Evolutionary conservation across 2,113 vertebrate genomes (phyloP).

Genomic region (Thalassarche chlororhynchos): DNA sequence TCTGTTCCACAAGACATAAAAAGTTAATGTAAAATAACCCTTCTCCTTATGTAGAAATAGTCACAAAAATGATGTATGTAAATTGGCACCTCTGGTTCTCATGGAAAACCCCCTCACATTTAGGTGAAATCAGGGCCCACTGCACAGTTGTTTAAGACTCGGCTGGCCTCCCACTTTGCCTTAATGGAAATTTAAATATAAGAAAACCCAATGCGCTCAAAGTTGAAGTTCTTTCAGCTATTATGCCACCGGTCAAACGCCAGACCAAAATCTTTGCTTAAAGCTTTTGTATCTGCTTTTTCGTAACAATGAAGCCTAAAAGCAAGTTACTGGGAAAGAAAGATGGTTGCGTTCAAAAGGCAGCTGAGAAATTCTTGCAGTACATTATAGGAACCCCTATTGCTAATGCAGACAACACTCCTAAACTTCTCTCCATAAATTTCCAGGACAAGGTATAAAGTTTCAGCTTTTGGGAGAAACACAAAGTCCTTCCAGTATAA

Average conservation of each 20-base stretch:
- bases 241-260: background rate
- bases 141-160: background rate
- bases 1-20: background rate
- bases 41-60: background rate
- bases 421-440: accelerated
- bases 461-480: background rate
- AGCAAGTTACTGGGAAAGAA: background rate
- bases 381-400: accelerated
- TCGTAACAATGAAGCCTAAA: background rate
- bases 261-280: background rate
- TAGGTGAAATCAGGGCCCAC: background rate
- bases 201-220: background rate
- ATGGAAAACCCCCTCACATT: background rate
- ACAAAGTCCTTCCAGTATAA: background rate
- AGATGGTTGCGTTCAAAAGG: background rate
- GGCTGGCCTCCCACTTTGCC: background rate
- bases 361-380: background rate
- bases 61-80: background rate
- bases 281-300: background rate
- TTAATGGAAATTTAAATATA: background rate
- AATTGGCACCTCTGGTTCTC: background rate
- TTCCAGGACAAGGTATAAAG: background rate
- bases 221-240: background rate
- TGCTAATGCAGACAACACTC: accelerated
- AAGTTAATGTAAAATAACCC: background rate